A percentile compares a stretch with the other conserved stretches of the same genome.
Evolutionary conservation across 2,888 invertebrate genomes (phyloP).

Genomic region (Apotomis betuletana): DNA sequence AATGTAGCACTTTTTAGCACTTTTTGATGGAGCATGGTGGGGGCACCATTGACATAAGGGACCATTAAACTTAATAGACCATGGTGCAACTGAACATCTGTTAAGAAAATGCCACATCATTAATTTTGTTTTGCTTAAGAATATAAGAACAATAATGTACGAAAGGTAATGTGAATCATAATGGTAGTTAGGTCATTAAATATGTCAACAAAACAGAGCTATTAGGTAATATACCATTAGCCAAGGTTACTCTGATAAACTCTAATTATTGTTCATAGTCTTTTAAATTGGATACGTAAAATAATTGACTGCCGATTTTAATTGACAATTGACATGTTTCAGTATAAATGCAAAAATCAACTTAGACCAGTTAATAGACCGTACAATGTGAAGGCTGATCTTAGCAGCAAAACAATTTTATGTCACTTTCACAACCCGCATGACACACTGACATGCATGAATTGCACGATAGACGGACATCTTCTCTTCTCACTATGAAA

Average conservation of each 20-base stretch:
- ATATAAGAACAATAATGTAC: background rate
- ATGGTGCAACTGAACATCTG: background rate
- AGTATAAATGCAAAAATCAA: slow-evolving; percentile 1
- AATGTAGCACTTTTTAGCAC: no score
- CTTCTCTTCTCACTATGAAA: slow-evolving; percentile 41
- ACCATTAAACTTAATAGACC: background rate
- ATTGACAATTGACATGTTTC: slow-evolving; percentile 14
- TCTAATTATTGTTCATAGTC: slow-evolving; percentile 12
- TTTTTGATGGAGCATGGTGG: no score
- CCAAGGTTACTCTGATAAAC: slow-evolving; percentile 15
- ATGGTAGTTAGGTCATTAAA: background rate
- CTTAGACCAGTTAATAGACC: no score
- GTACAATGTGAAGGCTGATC: slow-evolving; percentile 28
- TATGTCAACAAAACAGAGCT: slow-evolving; percentile 9
- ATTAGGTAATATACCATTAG: slow-evolving; percentile 11
- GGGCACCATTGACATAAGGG: no score
- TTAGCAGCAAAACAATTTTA: slow-evolving; percentile 31
- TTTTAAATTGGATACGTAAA: slow-evolving; percentile 11
- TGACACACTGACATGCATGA: slow-evolving; percentile 44
- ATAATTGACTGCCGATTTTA: background rate
- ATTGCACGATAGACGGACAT: slow-evolving; percentile 48
- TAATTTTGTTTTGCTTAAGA: background rate
- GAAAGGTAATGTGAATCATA: slow-evolving; percentile 10
- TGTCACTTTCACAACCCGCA: slow-evolving; percentile 37
- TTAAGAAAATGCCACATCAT: background rate